Evolutionary conservation across 2,113 vertebrate species (phyloP), one percentile per base, ranked within the genome.

Genomic region (Thunnus maccoyii): DNA sequence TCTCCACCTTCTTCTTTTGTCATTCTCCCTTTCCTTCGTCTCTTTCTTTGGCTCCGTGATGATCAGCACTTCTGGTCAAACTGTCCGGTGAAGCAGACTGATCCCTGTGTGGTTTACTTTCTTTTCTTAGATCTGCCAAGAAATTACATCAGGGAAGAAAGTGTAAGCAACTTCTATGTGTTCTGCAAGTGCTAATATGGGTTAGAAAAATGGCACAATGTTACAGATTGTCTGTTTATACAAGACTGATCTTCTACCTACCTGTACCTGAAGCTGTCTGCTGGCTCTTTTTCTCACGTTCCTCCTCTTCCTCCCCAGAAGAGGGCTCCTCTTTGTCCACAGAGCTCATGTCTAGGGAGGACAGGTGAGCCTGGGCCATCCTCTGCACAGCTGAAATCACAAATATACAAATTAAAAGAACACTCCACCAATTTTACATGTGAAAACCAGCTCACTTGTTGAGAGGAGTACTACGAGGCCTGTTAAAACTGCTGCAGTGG

Each of bases 301-400:
- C 61, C 36, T 86, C 90, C 0, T 95, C 94, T 0, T 95, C 95
- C 4, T 95, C 95, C 0, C 76, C 94, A 0, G 96, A 61, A 81
- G 85, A 89, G 14, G 70, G 41, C 0, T 88, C 90, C 14, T 92
- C 91, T 70, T 80, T 88, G 76, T 94, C 90, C 51, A 86, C 76
- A 2, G 89, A 89, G 12, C 92, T 93, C 75, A 95, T 94, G 0
- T 86, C 89, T 83, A 96, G 56, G 74, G 96, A 94, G 89, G 96
- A 95, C 88, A 98, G 83, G 90, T 97, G 97, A 65, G 96, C 96
- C 93, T 97, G 95, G 11, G 96, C 97, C 56, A 99, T 96, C 92
- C 95, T 96, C 93, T 99, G 97, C 81, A 99, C 94, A 0, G 96
- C 97, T 99, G 88, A 4, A 80, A 81, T 74, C 6, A 64, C 32